Base-by-base conservation (phyloP, 2,113 vertebrate species). In the Ariopsis seemanni region DNA sequence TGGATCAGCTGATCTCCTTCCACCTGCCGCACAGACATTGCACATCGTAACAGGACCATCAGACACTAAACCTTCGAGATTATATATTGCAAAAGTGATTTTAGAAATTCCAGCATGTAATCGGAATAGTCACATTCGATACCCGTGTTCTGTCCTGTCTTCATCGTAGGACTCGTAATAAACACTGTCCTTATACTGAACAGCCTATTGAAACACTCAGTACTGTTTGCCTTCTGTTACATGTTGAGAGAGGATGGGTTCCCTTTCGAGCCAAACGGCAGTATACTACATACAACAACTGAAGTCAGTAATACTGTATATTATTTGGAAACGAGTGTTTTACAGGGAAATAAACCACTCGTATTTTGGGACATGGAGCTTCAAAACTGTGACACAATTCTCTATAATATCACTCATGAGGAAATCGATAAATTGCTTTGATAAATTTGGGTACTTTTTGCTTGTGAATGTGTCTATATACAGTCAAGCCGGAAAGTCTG, bases 1-100 rank as follows among this genome's bases (percentile, higher is more conserved):
- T 99, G 98, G 88, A 99, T 99, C 91, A 99, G 92, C 90, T 97
- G 96, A 93, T 99, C 97, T 86, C 98, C 97, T 88, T 99, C 98
- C 91, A 99, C 89, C 89, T 90, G 48, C 17, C 58, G 52, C 20
- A 63, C 11, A 86, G 62, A 88, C 81, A 88, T 52, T 2, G 12
- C 52, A 74, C 42, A 69, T 53, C n/a, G 18, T 9, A 27, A 77
- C 71, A 77, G 55, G 55, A 72, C 7, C 53, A 48, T 72, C 63
- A 69, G 17, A 69, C 62, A 42, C 42, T 62, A 27, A 34, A 52
- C 7, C 9, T 12, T n/a, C 7, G 0, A 27, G 1, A 78, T n/a
- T 78, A 8, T 34, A 52, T 10, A 57, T 27, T 55, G 10, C 2
- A 57, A 79, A 30, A 8, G 12, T 15, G 75, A 78, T 6, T 14